Evolutionary conservation across 2,113 vertebrate genomes (phyloP).

Genomic region (Cranoglanis bouderius): DNA sequence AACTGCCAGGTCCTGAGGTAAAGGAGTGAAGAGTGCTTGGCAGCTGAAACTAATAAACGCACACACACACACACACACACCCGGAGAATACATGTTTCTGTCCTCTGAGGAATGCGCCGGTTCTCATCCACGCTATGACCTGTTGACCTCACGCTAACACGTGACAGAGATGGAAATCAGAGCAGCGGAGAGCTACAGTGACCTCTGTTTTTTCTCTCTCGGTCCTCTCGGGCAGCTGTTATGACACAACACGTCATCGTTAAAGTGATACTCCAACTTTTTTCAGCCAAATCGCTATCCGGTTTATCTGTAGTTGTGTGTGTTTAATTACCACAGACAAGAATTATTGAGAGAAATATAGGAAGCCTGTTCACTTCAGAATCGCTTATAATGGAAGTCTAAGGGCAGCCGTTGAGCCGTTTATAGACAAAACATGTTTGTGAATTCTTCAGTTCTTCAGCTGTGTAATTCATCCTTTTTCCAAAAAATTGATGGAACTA

Average conservation of each 20-base stretch:
- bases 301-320: neutral
- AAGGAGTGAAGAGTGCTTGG: constrained; percentile 38
- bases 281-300: neutral
- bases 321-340: neutral
- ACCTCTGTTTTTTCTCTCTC: constrained; percentile 44
- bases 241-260: constrained; percentile 11
- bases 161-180: constrained; percentile 69
- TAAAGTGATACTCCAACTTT: neutral
- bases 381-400: neutral
- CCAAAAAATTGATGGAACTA: neutral
- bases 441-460: neutral
- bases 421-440: neutral
- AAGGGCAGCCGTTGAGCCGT: neutral
- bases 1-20: constrained; percentile 50
- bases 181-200: constrained; percentile 16
- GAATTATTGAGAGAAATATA: neutral
- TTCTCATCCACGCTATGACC: constrained; percentile 70
- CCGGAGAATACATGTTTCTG: constrained; percentile 63
- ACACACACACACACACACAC: constrained; percentile 53
- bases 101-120: constrained; percentile 71
- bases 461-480: too few relatives aligned
- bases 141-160: constrained; percentile 64
- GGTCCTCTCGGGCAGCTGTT: neutral
- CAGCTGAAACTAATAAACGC: constrained; percentile 49
- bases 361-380: neutral